Conservation (phyloP, 2,113 vertebrate genomes). For the Seriola aureovittata region DNA sequence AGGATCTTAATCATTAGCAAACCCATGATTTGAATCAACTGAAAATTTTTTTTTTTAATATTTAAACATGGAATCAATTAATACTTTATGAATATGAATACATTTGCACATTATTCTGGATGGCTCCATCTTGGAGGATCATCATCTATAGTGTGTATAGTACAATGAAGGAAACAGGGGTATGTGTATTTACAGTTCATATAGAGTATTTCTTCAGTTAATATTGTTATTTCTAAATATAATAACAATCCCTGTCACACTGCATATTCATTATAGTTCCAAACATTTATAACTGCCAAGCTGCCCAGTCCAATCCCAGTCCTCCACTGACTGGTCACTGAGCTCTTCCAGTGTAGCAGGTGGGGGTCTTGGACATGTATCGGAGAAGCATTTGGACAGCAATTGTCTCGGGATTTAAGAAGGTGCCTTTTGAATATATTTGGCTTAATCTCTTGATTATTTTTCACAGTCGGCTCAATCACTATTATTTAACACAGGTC, state of each 20-base stretch:
- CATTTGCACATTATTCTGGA: constrained; percentile 10
- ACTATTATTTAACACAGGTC: neutral
- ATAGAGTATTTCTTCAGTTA: neutral
- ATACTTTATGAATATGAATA: constrained; percentile 29
- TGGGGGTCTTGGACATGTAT: neutral
- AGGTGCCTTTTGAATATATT: no score
- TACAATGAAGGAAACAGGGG: neutral
- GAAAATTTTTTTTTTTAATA: neutral
- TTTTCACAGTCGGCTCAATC: neutral
- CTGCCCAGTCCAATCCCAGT: neutral
- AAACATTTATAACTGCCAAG: neutral
- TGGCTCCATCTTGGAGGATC: neutral
- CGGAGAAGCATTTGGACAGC: neutral
- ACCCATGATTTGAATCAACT: neutral
- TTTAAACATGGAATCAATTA: constrained; percentile 6
- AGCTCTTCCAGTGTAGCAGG: neutral
- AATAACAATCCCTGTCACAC: constrained; percentile 2
- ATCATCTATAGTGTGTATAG: neutral
- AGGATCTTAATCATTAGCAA: constrained; percentile 5
- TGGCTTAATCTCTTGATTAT: neutral
- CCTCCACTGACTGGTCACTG: neutral
- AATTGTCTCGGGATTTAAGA: neutral
- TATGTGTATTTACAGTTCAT: neutral
- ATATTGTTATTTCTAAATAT: neutral
- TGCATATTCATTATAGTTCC: constrained; percentile 19